These are phyloP conservation scores for Pampusana beccarii DNA, from an alignment of 2,113 vertebrate species.

Conservation along the genomic window DNA sequence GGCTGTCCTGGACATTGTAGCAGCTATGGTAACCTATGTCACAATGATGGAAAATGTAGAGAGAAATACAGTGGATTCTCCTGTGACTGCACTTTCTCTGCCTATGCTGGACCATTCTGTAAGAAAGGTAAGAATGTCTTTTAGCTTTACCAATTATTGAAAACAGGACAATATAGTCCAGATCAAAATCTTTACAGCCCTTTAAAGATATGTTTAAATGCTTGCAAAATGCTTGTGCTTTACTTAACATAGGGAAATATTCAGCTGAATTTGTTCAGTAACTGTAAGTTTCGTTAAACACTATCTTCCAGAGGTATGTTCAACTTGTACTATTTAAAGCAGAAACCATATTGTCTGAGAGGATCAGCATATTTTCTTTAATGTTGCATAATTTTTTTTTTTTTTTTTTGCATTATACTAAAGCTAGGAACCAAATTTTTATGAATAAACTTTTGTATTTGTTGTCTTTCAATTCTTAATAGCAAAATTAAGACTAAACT, in stretches of 20 bases:
- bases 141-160: background rate
- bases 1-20: conserved; percentile 93
- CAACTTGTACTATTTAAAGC: background rate
- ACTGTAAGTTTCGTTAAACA: background rate
- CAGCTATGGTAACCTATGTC: conserved; percentile 90
- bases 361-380: background rate
- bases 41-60: conserved; percentile 84
- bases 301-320: background rate
- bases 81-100: conserved; percentile 87
- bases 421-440: background rate
- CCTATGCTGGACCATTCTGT: conserved; percentile 88
- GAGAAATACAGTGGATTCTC: conserved; percentile 86
- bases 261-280: background rate
- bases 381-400: background rate
- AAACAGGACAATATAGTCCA: background rate
- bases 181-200: background rate
- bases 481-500: background rate
- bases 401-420: background rate
- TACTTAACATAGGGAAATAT: background rate
- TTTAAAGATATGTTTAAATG: background rate
- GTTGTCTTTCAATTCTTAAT: background rate
- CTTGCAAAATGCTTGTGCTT: background rate
- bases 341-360: background rate
- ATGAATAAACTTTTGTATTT: background rate
- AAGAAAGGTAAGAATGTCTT: conserved; percentile 78